Base-by-base conservation (phyloP, 1,140 invertebrate species). In the Drosophila kurseongensis region DNA sequence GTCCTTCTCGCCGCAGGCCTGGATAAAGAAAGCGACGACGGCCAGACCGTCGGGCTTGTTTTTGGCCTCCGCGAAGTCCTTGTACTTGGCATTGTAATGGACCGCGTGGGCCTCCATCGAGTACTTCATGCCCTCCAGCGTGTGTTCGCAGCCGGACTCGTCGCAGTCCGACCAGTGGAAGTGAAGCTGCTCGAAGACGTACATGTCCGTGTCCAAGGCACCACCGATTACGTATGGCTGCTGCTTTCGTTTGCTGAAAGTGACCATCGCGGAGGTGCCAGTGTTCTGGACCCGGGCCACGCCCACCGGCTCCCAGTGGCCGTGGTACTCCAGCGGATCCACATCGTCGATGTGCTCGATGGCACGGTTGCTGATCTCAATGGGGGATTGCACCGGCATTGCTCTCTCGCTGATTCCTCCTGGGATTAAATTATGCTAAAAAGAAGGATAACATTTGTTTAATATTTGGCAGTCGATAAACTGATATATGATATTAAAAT, bases 161-260 rank as follows among this genome's bases (percentile, higher is more conserved):
- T 96, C 94, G 47, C 94, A 94, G 16, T 94, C 93, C 7, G 96
- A 96, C 96, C 96, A 97, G 80, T 97, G 97, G 75, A 97, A 96
- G 91, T 97, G 96, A 47, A 97, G 79, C 61, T 97, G 95, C 44
- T 94, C 93, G 60, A 97, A 96, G 27, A 94, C 92, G 84, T 96
- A 97, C 66, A 94, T 94, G 29, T 94, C 93, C 32, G 94, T 93
- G 9, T 94, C 92, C 2, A 96, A 91, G 5, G 95, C 95, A 2
- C 95, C 95, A 12, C 94, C 94, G 13, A 92, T 90, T 9, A 92
- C 91, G 18, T 83, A 92, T 1, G 92, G 92, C 50, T 92, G 91
- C 16, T 92, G 75, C 50, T 91, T 91, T 13, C 91, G 81, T 27
- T 91, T 91, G 35, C 84, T 80, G 47, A 92, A 92, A 12, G 88